These are phyloP conservation scores for Graptemys geographica DNA, from an alignment of 2,797 vertebrate genomes.

Conservation along the genomic window DNA sequence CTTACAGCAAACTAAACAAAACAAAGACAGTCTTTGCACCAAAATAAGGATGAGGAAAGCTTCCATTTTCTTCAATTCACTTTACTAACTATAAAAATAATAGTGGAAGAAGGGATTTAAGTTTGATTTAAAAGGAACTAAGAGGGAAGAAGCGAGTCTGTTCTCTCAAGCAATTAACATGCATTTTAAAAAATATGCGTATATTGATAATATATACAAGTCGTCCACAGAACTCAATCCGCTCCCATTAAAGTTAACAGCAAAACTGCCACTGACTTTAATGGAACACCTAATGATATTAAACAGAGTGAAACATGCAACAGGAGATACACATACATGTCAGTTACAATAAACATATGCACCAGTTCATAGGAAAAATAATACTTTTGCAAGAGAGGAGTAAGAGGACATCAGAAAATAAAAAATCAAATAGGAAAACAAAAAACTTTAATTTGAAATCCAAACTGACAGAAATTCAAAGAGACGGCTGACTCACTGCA, in stretches of 20 bases:
- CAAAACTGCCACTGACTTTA: not conserved
- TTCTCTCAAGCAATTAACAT: not conserved
- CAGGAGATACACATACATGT: not conserved
- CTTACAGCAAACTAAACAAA: not conserved
- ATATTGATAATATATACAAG: not conserved
- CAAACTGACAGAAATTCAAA: not conserved
- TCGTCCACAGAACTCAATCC: not conserved
- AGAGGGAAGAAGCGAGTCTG: not conserved
- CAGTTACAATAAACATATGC: not conserved
- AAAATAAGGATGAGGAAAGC: not conserved
- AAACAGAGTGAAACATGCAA: not conserved
- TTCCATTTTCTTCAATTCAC: not conserved
- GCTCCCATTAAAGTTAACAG: not conserved
- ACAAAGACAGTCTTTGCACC: not conserved
- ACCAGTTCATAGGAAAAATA: not conserved
- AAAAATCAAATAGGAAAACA: not conserved
- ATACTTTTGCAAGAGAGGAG: not conserved
- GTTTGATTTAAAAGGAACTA: not conserved
- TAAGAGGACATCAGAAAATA: not conserved
- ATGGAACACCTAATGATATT: not conserved
- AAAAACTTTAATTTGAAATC: not conserved
- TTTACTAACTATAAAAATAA: not conserved
- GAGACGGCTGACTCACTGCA: not conserved
- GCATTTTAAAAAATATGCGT: not conserved
- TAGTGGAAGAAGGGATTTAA: not conserved